phyloP scores from a whole-genome alignment of 1,140 invertebrate species.

The Carcinoscorpius rotundicauda region DNA sequence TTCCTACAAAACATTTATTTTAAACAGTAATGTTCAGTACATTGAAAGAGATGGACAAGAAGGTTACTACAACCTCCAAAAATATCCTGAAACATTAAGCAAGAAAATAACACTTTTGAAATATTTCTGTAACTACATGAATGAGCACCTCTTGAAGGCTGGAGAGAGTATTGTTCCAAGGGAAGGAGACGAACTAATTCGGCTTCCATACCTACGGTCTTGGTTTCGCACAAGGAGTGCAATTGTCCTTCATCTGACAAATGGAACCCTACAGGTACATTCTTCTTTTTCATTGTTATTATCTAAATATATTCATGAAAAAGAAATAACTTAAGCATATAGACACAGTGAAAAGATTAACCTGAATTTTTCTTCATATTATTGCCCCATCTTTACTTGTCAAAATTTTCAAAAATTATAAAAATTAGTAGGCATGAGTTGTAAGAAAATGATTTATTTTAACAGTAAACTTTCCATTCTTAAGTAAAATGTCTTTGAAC shows the following conservation, averaged over 20 bases:
- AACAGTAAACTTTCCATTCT: too few species aligned
- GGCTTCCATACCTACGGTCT: constrained; percentile 83
- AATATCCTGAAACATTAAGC: constrained; percentile 63
- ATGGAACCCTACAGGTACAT: constrained; percentile 86
- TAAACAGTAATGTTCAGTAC: constrained; percentile 72
- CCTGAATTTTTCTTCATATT: constrained; percentile 6
- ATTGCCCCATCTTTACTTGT: background rate
- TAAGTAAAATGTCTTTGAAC: too few species aligned
- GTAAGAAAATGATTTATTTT: too few species aligned
- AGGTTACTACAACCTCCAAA: constrained; percentile 68
- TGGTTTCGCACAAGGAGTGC: constrained; percentile 93
- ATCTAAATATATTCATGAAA: too few species aligned
- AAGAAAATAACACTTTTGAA: constrained; percentile 95
- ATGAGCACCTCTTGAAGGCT: constrained; percentile 80
- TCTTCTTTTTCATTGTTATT: too few species aligned
- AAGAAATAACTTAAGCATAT: too few species aligned
- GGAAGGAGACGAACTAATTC: constrained; percentile 73
- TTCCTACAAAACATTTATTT: too few species aligned
- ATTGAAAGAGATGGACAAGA: constrained; percentile 81
- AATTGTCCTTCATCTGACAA: constrained; percentile 95
- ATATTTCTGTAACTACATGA: constrained; percentile 97
- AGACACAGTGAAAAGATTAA: constrained; percentile 1
- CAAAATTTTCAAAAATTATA: too few species aligned
- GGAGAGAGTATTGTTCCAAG: constrained; percentile 63
- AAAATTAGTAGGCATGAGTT: too few species aligned